phyloP scores from a whole-genome alignment of 2,888 invertebrate genomes.

The Lepidochrysops patricia region DNA sequence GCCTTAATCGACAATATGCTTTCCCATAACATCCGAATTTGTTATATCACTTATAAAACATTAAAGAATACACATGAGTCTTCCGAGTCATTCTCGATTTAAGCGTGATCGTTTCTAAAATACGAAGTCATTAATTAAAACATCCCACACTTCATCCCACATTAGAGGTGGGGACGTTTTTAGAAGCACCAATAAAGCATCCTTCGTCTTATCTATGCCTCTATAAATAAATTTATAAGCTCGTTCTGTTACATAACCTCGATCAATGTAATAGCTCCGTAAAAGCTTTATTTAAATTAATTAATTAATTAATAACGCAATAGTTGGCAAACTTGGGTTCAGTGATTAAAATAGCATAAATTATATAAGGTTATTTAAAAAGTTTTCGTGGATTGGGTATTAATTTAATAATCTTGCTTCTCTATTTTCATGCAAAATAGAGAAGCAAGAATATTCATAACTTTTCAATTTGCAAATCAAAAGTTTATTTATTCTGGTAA shows the following conservation, averaged over 20 bases:
- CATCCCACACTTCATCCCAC: conserved; percentile 4
- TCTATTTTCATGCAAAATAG: background rate
- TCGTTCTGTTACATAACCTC: background rate
- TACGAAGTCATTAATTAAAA: background rate
- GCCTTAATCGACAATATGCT: background rate
- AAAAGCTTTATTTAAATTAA: background rate
- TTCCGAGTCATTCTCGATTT: background rate
- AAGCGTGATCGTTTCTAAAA: background rate
- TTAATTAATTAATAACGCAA: background rate
- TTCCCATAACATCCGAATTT: conserved; percentile 1
- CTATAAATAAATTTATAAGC: background rate
- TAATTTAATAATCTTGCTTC: no score
- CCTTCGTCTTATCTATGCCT: background rate
- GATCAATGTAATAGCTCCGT: background rate
- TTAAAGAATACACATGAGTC: background rate
- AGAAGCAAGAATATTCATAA: background rate
- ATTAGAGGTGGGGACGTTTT: background rate
- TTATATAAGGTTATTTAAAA: background rate
- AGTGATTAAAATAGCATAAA: background rate
- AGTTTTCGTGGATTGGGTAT: no score
- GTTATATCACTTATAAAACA: background rate
- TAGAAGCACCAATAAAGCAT: background rate
- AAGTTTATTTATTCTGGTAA: background rate
- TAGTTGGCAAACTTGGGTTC: background rate
- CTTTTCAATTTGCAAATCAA: background rate